phyloP scores from a whole-genome alignment of 2,113 vertebrate genomes.

The Aix galericulata region DNA sequence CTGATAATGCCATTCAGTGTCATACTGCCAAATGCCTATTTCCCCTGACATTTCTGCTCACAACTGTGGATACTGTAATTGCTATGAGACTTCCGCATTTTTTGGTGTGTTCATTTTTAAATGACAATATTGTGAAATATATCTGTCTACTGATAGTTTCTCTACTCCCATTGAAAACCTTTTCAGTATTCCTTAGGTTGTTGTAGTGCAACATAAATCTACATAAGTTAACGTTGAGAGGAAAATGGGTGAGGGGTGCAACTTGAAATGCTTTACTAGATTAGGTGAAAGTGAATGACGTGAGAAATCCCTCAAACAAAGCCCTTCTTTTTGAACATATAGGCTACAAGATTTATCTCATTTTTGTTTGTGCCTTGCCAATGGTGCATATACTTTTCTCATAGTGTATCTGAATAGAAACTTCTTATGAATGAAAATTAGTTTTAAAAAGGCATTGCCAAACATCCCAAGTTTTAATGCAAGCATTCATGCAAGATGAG shows the following conservation, averaged over 20 bases:
- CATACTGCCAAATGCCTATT: slow-evolving; percentile 7
- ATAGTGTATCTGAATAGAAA: neutral
- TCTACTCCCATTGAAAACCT: neutral
- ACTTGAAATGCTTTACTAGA: neutral
- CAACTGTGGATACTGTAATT: neutral
- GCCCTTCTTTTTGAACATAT: neutral
- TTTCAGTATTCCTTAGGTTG: neutral
- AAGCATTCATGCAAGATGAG: neutral
- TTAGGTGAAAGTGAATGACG: neutral
- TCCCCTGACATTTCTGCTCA: neutral
- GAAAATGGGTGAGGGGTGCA: neutral
- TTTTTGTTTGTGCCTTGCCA: neutral
- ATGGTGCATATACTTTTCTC: neutral
- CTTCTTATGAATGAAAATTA: neutral
- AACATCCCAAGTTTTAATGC: neutral
- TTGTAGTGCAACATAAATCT: neutral
- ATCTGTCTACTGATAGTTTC: neutral
- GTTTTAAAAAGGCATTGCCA: neutral
- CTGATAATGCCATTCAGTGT: neutral
- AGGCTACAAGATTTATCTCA: neutral
- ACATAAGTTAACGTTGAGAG: neutral
- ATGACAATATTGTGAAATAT: neutral
- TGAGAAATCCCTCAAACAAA: neutral
- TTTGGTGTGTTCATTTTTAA: neutral
- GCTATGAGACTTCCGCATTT: neutral